Evolutionary conservation across 2,113 vertebrate genomes (phyloP).

Genomic region (Epinephelus moara): DNA sequence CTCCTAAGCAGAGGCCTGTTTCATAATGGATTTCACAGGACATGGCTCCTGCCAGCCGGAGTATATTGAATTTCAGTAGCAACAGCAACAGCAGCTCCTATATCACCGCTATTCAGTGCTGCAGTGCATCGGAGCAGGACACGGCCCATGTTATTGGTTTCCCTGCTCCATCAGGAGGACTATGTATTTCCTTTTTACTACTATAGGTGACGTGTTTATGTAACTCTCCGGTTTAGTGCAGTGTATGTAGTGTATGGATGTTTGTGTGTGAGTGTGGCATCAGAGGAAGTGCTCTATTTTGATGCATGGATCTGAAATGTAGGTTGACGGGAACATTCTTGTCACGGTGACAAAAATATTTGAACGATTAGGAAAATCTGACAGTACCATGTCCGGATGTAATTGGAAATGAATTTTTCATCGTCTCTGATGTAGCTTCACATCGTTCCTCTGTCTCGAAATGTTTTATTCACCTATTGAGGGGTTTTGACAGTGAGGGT

Average conservation of each 20-base stretch:
- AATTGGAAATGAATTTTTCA: slow-evolving; percentile 44
- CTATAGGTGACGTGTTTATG: slow-evolving; percentile 13
- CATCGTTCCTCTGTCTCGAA: background rate
- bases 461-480: slow-evolving; percentile 11
- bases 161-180: background rate
- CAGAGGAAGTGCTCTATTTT: slow-evolving; percentile 12
- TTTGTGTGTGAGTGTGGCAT: background rate
- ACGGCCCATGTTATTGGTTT: background rate
- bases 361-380: slow-evolving; percentile 7
- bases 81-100: slow-evolving; percentile 40
- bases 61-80: slow-evolving; percentile 68
- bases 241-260: background rate
- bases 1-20: slow-evolving; percentile 38
- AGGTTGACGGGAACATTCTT: background rate
- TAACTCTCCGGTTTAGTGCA: background rate
- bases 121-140: slow-evolving; percentile 19
- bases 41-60: slow-evolving; percentile 38
- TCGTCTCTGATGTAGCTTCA: background rate
- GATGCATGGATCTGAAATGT: slow-evolving; percentile 20
- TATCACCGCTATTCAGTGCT: slow-evolving; percentile 30
- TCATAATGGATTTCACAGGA: slow-evolving; percentile 65
- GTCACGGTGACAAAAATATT: slow-evolving; percentile 21
- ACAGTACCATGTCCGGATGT: slow-evolving; percentile 17
- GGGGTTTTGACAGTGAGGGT: background rate
- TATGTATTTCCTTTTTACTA: background rate